phyloP scores from a whole-genome alignment of 1,140 invertebrate species.

The Cydia amplana region DNA sequence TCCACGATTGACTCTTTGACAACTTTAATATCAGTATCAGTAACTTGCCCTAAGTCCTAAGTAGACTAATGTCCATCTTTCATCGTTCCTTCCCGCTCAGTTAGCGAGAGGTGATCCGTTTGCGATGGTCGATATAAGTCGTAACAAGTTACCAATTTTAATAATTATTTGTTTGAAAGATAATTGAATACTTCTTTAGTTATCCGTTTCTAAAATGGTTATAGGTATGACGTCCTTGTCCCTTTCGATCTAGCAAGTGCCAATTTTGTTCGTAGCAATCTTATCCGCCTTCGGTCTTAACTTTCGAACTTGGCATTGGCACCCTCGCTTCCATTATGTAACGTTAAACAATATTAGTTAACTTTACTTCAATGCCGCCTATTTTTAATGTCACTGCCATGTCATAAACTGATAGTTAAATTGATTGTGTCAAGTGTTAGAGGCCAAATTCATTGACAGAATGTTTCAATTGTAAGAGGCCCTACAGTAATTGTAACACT shows the following conservation, averaged over 20 bases:
- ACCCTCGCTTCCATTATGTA: neutral
- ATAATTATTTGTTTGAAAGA: too few relatives aligned
- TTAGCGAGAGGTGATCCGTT: too few relatives aligned
- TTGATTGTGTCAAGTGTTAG: constrained; percentile 5
- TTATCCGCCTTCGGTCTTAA: neutral
- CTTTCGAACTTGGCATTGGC: neutral
- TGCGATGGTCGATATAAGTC: too few relatives aligned
- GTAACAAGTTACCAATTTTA: too few relatives aligned
- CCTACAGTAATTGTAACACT: neutral
- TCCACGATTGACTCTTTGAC: neutral
- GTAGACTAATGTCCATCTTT: too few relatives aligned
- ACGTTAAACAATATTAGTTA: neutral
- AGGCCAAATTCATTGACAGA: neutral
- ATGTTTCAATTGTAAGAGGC: constrained; percentile 3
- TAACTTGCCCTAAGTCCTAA: too few relatives aligned
- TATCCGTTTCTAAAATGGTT: too few relatives aligned
- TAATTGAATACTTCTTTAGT: too few relatives aligned
- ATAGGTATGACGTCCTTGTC: neutral
- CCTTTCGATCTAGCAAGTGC: neutral
- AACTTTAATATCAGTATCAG: neutral
- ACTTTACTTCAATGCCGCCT: neutral
- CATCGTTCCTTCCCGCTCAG: too few relatives aligned
- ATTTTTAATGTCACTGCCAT: neutral
- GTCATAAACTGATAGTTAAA: neutral
- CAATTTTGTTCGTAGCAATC: neutral